phyloP scores from a whole-genome alignment of 2,797 vertebrate genomes.

The Sitta carolinensis region DNA sequence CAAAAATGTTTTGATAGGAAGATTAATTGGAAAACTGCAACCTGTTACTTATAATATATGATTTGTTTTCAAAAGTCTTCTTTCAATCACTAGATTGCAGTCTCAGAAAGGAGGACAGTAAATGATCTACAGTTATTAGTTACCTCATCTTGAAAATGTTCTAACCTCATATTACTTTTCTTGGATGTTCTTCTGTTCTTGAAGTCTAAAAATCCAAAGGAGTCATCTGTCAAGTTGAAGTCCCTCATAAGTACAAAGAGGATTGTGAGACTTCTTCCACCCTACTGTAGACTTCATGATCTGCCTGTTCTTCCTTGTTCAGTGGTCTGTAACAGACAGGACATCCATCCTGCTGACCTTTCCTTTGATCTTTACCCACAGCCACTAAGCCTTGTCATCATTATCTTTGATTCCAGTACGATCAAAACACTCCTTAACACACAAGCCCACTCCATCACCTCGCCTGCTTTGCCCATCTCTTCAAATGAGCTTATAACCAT shows the following conservation, averaged over 20 bases:
- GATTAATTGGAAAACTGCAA: not conserved
- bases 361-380: not conserved
- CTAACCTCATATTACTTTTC: not conserved
- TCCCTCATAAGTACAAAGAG: not conserved
- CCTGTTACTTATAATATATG: not conserved
- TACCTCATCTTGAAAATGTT: not conserved
- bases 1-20: not conserved
- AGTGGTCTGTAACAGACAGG: not conserved
- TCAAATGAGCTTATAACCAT: not conserved
- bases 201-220: fast-evolving
- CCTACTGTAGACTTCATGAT: not conserved
- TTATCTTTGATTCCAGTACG: not conserved
- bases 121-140: not conserved
- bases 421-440: not conserved
- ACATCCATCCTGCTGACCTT: not conserved
- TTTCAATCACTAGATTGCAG: not conserved
- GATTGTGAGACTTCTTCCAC: not conserved
- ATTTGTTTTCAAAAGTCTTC: not conserved
- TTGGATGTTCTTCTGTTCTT: not conserved
- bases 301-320: not conserved
- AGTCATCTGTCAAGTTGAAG: not conserved
- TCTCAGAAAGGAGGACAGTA: not conserved
- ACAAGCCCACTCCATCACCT: not conserved
- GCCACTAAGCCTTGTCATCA: not conserved
- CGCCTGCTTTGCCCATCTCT: not conserved